phyloP scores from a whole-genome alignment of 2,113 vertebrate species.

The Gambusia holbrooki region DNA sequence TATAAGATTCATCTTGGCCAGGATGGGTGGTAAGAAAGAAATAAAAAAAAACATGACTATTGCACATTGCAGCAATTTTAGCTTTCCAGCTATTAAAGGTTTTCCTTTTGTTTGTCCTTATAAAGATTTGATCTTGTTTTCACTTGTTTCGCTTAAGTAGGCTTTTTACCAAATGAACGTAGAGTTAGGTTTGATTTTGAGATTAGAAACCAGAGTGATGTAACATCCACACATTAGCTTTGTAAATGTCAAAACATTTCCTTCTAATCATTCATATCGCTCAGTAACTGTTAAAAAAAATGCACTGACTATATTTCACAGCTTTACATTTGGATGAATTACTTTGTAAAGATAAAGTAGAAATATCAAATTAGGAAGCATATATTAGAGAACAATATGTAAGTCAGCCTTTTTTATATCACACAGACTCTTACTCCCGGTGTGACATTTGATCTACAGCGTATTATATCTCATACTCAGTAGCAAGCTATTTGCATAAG shows the following conservation, averaged over 20 bases:
- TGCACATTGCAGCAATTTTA: neutral
- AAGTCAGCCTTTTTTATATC: conserved; percentile 80
- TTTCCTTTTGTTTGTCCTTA: neutral
- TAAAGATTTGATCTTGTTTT: neutral
- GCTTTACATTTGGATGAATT: conserved; percentile 57
- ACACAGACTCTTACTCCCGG: conserved; percentile 72
- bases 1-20: neutral
- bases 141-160: neutral
- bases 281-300: conserved; percentile 32
- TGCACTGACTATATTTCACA: conserved; percentile 19
- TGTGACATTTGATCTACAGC: conserved; percentile 80
- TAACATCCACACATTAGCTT: conserved; percentile 15
- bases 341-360: conserved; percentile 69
- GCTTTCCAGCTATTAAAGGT: neutral
- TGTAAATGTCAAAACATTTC: conserved; percentile 17
- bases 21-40: too few species aligned
- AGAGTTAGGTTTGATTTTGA: conserved; percentile 1
- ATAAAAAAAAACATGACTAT: neutral
- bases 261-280: conserved; percentile 27
- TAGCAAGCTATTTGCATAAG: conserved; percentile 79
- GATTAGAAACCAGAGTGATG: conserved; percentile 13
- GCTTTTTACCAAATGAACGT: conserved; percentile 4
- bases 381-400: conserved; percentile 78
- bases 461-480: conserved; percentile 73
- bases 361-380: conserved; percentile 76